Evolutionary conservation across 30 jellyfish, hydroid and myxozoan species (phyloP), one percentile per base, ranked within the genome.

Genomic region (Morbakka virulenta): DNA sequence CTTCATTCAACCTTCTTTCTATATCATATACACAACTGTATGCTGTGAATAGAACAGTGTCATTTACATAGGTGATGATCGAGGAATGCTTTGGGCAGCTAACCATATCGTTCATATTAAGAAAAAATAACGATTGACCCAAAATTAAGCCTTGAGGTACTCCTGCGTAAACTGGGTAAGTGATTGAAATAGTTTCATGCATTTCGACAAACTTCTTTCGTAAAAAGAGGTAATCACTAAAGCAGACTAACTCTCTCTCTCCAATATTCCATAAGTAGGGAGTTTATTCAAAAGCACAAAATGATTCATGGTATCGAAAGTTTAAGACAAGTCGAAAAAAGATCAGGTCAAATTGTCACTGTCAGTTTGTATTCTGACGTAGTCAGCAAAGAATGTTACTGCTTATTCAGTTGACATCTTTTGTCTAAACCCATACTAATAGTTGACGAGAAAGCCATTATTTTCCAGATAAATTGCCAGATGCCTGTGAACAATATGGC

Each of bases 41-140:
- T 41, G 82, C 30, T 26, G 89, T 64, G 62, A 79, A 79, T 41
- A 79, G 74, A 65, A 79, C 89, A 64, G 82, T 79, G 83, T 79
- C 82, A 64, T 79, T 74, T 79, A 81, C 89, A 79, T 41, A 41
- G 57, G 57, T 41, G 57, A 41, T 41, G 57, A 41, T 65, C 33
- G 74, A 33, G 32, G 64, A 35, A 65, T 79, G 64, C 14, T 47
- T 41, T 36, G 41, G 63, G 66, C 36, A 52, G 52, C 41, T 25
- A 64, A 9, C 57, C 17, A 17, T 41, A 41, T 51, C 72, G 29
- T 53, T 41, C 9, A 75, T 21, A 67, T 0, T 78, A 67, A 49
- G 66, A 0, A 77, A 9, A 57, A n/a, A 62, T 29, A 78, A 32
- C 24, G 65, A 23, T 3, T 70, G 88, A 49, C 88, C 88, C 85